Conservation (phyloP, 1,140 invertebrate genomes). For the Polypedilum pembai region DNA sequence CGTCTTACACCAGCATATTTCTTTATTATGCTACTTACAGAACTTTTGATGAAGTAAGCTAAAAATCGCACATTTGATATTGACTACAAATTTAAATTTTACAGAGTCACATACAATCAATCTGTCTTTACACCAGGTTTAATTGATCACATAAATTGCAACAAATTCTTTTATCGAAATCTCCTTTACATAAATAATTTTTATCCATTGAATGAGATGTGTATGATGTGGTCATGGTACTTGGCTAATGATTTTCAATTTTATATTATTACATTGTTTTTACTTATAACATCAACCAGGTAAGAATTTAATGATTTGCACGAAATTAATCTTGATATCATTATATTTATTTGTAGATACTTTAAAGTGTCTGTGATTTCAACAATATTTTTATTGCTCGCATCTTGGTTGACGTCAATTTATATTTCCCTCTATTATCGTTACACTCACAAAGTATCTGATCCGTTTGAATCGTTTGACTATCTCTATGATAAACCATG, state of each 20-base stretch:
- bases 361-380: constrained; percentile 49
- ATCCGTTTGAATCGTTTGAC: constrained; percentile 75
- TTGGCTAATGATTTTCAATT: constrained; percentile 90
- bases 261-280: constrained; percentile 63
- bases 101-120: constrained; percentile 45
- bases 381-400: constrained; percentile 53
- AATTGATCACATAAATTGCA: constrained; percentile 65
- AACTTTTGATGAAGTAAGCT: constrained; percentile 57
- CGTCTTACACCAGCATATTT: constrained; percentile 73
- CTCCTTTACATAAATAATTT: constrained; percentile 73
- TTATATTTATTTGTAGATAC: constrained; percentile 43
- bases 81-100: background rate
- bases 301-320: constrained; percentile 41
- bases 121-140: constrained; percentile 69
- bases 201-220: constrained; percentile 69
- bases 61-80: constrained; percentile 30
- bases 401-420: constrained; percentile 67
- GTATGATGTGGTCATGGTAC: constrained; percentile 87
- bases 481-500: constrained; percentile 78
- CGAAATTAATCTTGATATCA: constrained; percentile 19
- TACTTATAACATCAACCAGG: constrained; percentile 68
- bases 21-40: constrained; percentile 66
- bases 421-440: constrained; percentile 64
- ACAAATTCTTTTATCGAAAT: constrained; percentile 75
- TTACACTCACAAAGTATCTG: constrained; percentile 67